A percentile compares a stretch with the other conserved stretches of the same genome.
Evolutionary conservation across 2,797 vertebrate species (phyloP).

Genomic region (Vultur gryphus): DNA sequence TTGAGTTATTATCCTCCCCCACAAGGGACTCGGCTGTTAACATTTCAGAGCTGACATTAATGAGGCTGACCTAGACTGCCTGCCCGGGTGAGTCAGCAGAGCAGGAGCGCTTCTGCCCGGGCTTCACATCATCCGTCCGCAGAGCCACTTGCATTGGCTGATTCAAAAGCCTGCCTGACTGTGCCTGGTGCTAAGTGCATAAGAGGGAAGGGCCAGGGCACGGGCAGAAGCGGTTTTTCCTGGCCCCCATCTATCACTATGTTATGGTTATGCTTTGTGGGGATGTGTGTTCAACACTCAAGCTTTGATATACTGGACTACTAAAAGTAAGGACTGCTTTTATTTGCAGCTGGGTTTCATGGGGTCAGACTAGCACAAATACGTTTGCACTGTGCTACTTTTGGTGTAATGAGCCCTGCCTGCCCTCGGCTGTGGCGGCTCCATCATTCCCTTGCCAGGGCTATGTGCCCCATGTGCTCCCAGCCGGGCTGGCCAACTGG

Average conservation of each 20-base stretch:
- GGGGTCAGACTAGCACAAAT: neutral
- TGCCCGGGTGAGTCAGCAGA: neutral
- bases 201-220: neutral
- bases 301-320: neutral
- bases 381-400: neutral
- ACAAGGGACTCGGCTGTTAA: neutral
- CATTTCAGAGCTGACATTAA: neutral
- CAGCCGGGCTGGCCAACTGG: rapidly evolving
- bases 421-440: rapidly evolving
- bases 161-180: neutral
- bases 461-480: neutral
- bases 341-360: neutral
- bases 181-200: rapidly evolving
- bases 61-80: neutral
- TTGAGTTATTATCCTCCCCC: neutral
- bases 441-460: neutral
- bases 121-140: neutral
- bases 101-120: neutral
- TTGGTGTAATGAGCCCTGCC: neutral
- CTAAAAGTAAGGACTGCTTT: neutral
- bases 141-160: neutral
- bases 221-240: neutral
- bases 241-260: neutral
- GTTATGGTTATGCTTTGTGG: neutral
- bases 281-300: neutral